phyloP scores from a whole-genome alignment of 2,888 invertebrate species.

The Antheraea assamensis region DNA sequence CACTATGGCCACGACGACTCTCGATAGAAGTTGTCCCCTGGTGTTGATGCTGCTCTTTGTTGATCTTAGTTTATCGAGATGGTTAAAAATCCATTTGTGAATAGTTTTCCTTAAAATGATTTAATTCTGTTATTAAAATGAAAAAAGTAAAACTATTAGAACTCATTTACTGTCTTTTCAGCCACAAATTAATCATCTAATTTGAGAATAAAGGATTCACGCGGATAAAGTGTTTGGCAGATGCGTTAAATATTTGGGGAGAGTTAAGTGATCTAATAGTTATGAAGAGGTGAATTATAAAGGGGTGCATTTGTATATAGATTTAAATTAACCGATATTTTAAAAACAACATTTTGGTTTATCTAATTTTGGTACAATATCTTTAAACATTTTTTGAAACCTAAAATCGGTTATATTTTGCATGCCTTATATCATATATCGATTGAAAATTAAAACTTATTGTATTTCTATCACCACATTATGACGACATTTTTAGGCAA shows the following conservation, averaged over 20 bases:
- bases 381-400: not conserved
- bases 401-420: not conserved
- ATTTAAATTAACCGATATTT: not conserved
- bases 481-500: not conserved
- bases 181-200: slow-evolving; percentile 33
- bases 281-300: slow-evolving; percentile 9
- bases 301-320: not conserved
- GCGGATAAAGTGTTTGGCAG: slow-evolving; percentile 12
- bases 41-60: no score
- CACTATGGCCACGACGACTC: no score
- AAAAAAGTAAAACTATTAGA: not conserved
- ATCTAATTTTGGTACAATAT: not conserved
- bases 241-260: slow-evolving; percentile 17
- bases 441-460: not conserved
- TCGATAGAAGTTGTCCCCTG: no score
- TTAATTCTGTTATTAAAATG: not conserved
- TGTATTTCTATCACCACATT: not conserved
- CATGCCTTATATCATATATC: not conserved
- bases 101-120: no score
- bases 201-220: slow-evolving; percentile 30
- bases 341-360: not conserved
- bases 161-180: slow-evolving; percentile 10
- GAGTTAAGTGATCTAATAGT: slow-evolving; percentile 10
- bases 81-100: no score
- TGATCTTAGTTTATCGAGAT: no score